These are phyloP conservation scores for Poeciliopsis gracilis DNA, from an alignment of 2,797 vertebrate genomes.

Conservation along the genomic window DNA sequence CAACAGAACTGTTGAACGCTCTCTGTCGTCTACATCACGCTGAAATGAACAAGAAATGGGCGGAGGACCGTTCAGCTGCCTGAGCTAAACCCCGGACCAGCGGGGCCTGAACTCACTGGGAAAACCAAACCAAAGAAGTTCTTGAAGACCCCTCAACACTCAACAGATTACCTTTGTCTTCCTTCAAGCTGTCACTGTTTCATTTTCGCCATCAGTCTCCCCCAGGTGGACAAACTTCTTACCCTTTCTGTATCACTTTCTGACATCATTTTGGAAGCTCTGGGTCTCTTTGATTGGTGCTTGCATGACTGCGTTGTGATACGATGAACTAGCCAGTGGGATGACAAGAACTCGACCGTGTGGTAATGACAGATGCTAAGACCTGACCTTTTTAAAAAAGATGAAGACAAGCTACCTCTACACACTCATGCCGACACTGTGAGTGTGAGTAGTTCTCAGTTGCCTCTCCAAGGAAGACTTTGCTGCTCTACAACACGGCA, in stretches of 20 bases:
- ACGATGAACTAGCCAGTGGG: slow-evolving; percentile 62
- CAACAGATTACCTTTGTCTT: slow-evolving; percentile 12
- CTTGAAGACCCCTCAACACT: slow-evolving; percentile 49
- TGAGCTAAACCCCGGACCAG: slow-evolving; percentile 76
- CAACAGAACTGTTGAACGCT: slow-evolving; percentile 40
- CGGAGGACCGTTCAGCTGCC: slow-evolving; percentile 72
- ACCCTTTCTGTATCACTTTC: slow-evolving; percentile 44
- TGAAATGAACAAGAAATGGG: slow-evolving; percentile 56
- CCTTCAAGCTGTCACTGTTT: slow-evolving; percentile 2
- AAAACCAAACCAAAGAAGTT: slow-evolving; percentile 47
- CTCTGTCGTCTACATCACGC: slow-evolving; percentile 48
- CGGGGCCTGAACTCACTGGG: slow-evolving; percentile 67
- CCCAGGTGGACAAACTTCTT: slow-evolving; percentile 59
- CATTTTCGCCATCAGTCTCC: slow-evolving; percentile 26
- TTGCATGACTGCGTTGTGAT: slow-evolving; percentile 57
- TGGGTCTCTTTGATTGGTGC: slow-evolving; percentile 74
- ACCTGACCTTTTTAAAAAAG: slow-evolving; percentile 59
- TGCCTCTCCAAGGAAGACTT: slow-evolving; percentile 80
- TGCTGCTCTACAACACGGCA: slow-evolving; percentile 78
- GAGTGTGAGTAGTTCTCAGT: slow-evolving; percentile 74
- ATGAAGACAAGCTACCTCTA: slow-evolving; percentile 69
- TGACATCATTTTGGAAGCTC: slow-evolving; percentile 83
- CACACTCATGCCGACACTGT: slow-evolving; percentile 74
- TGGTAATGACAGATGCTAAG: slow-evolving; percentile 54
- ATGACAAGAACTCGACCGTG: slow-evolving; percentile 44